A percentile compares a stretch with the other conserved stretches of the same genome.
Evolutionary conservation across 92 coral and sea anemone genomes (phyloP).

Genomic region (Diadumene lineata): DNA sequence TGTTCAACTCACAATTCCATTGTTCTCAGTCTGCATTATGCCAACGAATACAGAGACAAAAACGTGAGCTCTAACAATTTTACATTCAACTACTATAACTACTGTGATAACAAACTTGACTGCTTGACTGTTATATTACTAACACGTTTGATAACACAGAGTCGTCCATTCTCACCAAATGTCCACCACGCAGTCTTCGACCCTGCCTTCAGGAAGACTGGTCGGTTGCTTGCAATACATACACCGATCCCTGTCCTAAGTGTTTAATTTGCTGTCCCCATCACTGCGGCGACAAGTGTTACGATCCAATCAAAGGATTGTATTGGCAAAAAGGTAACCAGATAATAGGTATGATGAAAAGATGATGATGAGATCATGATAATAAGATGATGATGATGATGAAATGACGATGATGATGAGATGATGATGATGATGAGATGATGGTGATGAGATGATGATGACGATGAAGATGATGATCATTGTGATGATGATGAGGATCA

Average conservation of each 20-base stretch:
- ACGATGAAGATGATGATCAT: background rate
- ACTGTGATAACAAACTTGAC: no score
- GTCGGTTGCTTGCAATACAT: background rate
- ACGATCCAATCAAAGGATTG: background rate
- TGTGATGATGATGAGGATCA: background rate
- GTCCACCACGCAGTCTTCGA: background rate
- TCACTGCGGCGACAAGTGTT: constrained; percentile 17
- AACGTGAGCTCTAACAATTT: no score
- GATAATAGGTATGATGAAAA: no score
- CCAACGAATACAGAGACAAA: no score
- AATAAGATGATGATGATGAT: background rate
- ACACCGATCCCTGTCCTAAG: constrained; percentile 7
- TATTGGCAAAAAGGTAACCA: background rate
- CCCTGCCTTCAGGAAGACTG: background rate
- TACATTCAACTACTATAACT: no score
- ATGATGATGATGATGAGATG: background rate
- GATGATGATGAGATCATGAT: background rate
- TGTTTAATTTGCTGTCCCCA: constrained; percentile 16
- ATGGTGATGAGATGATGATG: background rate
- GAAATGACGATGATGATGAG: background rate
- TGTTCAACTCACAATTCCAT: no score
- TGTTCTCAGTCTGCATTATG: no score
- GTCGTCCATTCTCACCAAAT: background rate
- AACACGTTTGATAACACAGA: no score
- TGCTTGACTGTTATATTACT: no score